Evolutionary conservation across 2,888 invertebrate genomes (phyloP).

Genomic region (Hecatera dysodea): DNA sequence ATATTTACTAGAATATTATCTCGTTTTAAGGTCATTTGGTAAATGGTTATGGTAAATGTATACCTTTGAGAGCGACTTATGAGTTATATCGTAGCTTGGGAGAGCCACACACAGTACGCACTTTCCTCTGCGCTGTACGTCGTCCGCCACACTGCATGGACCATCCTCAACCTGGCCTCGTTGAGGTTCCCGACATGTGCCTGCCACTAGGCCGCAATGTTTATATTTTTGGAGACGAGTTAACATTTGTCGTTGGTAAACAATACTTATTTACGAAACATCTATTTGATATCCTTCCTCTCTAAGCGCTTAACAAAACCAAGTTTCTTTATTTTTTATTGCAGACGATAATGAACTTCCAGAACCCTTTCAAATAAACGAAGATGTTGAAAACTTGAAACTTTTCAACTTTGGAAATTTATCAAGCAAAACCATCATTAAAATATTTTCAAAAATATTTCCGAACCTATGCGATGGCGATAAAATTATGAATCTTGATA

Average conservation of each 20-base stretch:
- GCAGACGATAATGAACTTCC: conserved; percentile 69
- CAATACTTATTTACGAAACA: background rate
- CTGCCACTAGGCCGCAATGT: conserved; percentile 78
- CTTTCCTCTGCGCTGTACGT: conserved; percentile 80
- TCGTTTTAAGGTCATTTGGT: conserved; percentile 76
- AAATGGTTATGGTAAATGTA: conserved; percentile 77
- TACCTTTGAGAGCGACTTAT: conserved; percentile 86
- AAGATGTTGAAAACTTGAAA: conserved; percentile 66
- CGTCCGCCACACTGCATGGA: conserved; percentile 72
- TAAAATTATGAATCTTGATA: conserved; percentile 86
- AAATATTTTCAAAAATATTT: conserved; percentile 84
- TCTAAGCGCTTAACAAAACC: background rate
- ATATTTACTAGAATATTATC: conserved; percentile 12
- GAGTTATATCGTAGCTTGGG: conserved; percentile 84
- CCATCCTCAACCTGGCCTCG: conserved; percentile 65
- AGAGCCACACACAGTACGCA: conserved; percentile 85
- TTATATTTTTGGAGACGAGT: conserved; percentile 81
- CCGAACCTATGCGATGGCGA: conserved; percentile 81
- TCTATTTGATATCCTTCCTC: background rate
- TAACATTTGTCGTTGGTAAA: conserved; percentile 78
- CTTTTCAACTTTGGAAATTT: conserved; percentile 83
- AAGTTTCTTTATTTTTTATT: conserved; percentile 43
- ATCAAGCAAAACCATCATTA: conserved; percentile 77
- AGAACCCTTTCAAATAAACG: conserved; percentile 37
- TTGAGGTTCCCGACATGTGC: conserved; percentile 70